A percentile compares a stretch with the other conserved stretches of the same genome.
These are phyloP conservation scores for Xanthia togata DNA, from an alignment of 2,888 invertebrate genomes.

Conservation along the genomic window DNA sequence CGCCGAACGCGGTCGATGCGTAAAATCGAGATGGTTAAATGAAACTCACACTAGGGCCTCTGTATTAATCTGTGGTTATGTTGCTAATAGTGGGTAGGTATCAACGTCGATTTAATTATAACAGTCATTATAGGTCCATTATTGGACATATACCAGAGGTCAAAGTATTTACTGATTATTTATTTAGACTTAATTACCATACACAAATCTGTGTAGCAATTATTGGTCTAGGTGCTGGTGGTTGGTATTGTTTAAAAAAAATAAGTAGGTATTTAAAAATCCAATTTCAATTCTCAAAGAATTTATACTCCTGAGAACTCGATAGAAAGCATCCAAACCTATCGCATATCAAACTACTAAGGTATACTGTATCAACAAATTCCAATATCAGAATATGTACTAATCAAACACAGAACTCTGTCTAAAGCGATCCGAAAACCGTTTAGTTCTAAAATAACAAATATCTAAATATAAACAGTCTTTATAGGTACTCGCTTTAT, in stretches of 20 bases:
- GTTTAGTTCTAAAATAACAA: slow-evolving; percentile 61
- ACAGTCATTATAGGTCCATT: background rate
- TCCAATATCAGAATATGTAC: slow-evolving; percentile 18
- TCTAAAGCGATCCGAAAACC: slow-evolving; percentile 20
- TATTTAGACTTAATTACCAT: background rate
- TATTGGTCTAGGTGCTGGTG: too few relatives aligned
- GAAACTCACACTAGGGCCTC: too few relatives aligned
- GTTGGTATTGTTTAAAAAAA: background rate
- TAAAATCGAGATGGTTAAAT: too few relatives aligned
- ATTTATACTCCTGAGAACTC: background rate
- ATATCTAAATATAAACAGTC: slow-evolving; percentile 70
- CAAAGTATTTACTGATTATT: background rate
- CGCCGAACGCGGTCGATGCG: too few relatives aligned
- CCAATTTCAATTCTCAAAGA: background rate
- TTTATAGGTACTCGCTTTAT: slow-evolving; percentile 73
- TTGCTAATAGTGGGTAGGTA: background rate
- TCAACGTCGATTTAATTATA: background rate
- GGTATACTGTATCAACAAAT: slow-evolving; percentile 15
- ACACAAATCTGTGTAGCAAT: too few relatives aligned
- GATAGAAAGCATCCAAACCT: slow-evolving; percentile 7
- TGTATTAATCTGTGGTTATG: background rate
- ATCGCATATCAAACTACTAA: slow-evolving; percentile 8
- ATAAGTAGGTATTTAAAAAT: background rate
- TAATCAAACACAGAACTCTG: slow-evolving; percentile 29
- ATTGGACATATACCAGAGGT: too few relatives aligned